phyloP scores from a whole-genome alignment of 2,888 invertebrate species.

The Ypsolopha scabrella region DNA sequence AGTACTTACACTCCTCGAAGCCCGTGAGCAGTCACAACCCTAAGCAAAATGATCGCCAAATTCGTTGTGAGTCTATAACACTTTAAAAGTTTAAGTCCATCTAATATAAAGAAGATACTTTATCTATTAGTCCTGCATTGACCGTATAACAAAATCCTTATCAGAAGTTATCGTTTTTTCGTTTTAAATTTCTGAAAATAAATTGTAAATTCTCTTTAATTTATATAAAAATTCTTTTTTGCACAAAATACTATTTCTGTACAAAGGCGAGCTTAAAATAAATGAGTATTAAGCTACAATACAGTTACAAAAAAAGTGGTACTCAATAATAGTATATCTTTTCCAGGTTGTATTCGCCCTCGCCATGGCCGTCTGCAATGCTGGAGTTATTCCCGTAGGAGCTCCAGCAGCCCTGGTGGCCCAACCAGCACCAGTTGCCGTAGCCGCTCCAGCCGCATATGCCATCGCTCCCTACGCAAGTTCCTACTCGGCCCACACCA shows the following conservation, averaged over 20 bases:
- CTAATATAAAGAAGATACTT: too few species aligned
- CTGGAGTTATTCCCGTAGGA: conserved; percentile 40
- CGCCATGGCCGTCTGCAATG: conserved; percentile 40
- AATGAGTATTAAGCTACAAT: too few species aligned
- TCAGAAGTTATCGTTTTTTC: too few species aligned
- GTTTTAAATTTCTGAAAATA: too few species aligned
- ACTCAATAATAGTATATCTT: conserved; percentile 2
- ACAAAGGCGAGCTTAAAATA: too few species aligned
- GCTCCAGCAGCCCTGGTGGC: conserved; percentile 66
- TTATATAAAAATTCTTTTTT: too few species aligned
- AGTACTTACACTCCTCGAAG: conserved; percentile 31
- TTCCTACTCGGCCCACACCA: conserved; percentile 80
- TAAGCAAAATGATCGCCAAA: conserved; percentile 67
- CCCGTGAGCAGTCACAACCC: conserved; percentile 56
- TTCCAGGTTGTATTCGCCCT: conserved; percentile 50
- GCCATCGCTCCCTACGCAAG: conserved; percentile 80
- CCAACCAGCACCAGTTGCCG: conserved; percentile 27
- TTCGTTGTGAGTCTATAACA: conserved; percentile 45
- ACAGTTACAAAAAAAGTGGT: too few species aligned
- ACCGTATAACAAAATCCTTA: too few species aligned
- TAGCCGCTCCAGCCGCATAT: conserved; percentile 72
- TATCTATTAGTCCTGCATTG: too few species aligned
- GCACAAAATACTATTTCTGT: too few species aligned
- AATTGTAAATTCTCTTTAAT: too few species aligned
- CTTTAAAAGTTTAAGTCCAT: too few species aligned